These are phyloP conservation scores for Drosophila lutescens DNA, from an alignment of 2,888 invertebrate species.

Conservation along the genomic window DNA sequence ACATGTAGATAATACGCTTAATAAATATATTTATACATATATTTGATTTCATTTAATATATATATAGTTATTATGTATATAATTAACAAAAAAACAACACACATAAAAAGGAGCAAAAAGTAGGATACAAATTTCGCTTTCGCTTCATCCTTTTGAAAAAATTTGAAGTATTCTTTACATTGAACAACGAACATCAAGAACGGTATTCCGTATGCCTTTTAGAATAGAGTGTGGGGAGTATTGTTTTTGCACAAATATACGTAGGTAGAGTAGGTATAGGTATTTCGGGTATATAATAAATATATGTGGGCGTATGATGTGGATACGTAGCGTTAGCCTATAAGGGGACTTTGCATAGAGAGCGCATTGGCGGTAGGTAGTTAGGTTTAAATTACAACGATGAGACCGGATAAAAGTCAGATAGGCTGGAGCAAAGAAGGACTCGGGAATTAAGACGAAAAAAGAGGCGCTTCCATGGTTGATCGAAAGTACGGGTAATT, in stretches of 20 bases:
- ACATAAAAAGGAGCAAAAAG: slow-evolving; percentile 79
- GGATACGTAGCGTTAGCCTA: slow-evolving; percentile 51
- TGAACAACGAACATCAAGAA: slow-evolving; percentile 69
- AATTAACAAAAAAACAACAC: slow-evolving; percentile 83
- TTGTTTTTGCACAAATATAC: slow-evolving; percentile 74
- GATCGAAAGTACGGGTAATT: slow-evolving; percentile 25
- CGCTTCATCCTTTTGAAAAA: slow-evolving; percentile 45
- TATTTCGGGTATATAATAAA: slow-evolving; percentile 34
- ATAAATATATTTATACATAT: slow-evolving; percentile 75
- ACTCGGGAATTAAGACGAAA: slow-evolving; percentile 9
- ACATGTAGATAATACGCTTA: slow-evolving; percentile 82
- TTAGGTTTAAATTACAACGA: slow-evolving; percentile 39
- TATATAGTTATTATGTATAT: slow-evolving; percentile 78
- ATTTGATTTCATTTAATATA: slow-evolving; percentile 69
- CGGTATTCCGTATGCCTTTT: slow-evolving; percentile 32
- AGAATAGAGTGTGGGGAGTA: slow-evolving; percentile 61
- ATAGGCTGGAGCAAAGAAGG: slow-evolving; percentile 11
- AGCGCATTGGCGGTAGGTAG: slow-evolving; percentile 22
- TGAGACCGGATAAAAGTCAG: slow-evolving; percentile 53
- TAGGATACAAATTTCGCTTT: slow-evolving; percentile 59
- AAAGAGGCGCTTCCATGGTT: slow-evolving; percentile 21
- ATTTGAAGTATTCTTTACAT: slow-evolving; percentile 54
- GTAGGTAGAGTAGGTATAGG: slow-evolving; percentile 56
- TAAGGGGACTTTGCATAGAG: slow-evolving; percentile 26
- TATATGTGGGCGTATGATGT: slow-evolving; percentile 29